phyloP scores from a whole-genome alignment of 2,888 invertebrate species.

The Corythucha ciliata region DNA sequence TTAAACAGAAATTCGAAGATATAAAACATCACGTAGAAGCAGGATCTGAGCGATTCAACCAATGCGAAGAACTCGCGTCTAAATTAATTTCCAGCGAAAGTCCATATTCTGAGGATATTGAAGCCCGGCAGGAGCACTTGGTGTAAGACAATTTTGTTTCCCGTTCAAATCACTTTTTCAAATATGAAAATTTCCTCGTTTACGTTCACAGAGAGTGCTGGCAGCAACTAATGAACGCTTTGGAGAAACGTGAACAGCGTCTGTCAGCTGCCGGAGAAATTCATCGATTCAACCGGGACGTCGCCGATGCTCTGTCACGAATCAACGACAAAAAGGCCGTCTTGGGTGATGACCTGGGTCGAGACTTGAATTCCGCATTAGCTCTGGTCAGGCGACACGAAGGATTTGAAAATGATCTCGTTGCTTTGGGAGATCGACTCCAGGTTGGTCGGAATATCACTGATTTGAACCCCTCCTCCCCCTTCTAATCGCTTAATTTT shows the following conservation, averaged over 20 bases:
- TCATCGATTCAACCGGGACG: constrained; percentile 94
- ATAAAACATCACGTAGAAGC: constrained; percentile 83
- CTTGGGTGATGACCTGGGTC: constrained; percentile 66
- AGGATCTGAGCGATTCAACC: constrained; percentile 80
- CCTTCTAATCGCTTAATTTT: no score
- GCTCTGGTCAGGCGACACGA: constrained; percentile 79
- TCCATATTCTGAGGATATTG: constrained; percentile 74
- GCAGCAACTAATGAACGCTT: constrained; percentile 77
- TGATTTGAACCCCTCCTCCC: background rate
- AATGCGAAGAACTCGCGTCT: constrained; percentile 81
- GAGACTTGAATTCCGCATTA: constrained; percentile 78
- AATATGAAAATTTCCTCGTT: constrained; percentile 2
- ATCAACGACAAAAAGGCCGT: constrained; percentile 84
- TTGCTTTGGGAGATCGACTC: constrained; percentile 82
- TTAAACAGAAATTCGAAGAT: constrained; percentile 86
- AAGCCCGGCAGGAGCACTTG: constrained; percentile 74
- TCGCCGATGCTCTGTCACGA: constrained; percentile 77
- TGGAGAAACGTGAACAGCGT: constrained; percentile 75
- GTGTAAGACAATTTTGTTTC: constrained; percentile 50
- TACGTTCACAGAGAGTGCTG: constrained; percentile 57
- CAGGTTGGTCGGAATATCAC: constrained; percentile 54
- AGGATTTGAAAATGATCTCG: constrained; percentile 85
- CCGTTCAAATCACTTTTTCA: constrained; percentile 9
- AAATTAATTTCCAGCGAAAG: constrained; percentile 77
- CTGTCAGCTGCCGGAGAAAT: constrained; percentile 92